Conservation (phyloP, 1,140 invertebrate genomes). For the Maniola jurtina region DNA sequence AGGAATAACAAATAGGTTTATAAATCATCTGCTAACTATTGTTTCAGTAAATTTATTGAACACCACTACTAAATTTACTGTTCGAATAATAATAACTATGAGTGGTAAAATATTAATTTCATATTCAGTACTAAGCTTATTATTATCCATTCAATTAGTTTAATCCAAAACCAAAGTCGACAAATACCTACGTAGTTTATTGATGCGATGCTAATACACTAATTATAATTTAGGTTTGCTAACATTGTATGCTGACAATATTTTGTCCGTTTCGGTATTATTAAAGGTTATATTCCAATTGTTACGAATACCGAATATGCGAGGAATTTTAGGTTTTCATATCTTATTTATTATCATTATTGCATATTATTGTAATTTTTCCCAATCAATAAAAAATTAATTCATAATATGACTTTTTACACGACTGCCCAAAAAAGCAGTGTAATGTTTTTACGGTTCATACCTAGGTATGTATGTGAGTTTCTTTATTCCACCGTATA, state of each 20-base stretch:
- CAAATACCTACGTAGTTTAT: background rate
- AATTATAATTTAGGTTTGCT: constrained; percentile 4
- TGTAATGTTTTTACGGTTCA: too few relatives aligned
- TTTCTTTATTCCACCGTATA: too few relatives aligned
- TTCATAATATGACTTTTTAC: too few relatives aligned
- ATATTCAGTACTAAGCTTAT: background rate
- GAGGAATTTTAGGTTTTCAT: too few relatives aligned
- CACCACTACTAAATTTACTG: background rate
- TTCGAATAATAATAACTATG: constrained; percentile 1
- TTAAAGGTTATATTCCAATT: too few relatives aligned
- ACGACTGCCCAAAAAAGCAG: too few relatives aligned
- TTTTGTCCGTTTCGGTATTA: background rate
- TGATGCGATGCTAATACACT: background rate
- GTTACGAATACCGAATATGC: too few relatives aligned
- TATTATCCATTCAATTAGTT: constrained; percentile 13
- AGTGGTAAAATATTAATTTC: constrained; percentile 2
- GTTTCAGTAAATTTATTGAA: constrained; percentile 14
- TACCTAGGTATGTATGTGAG: too few relatives aligned
- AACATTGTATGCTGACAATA: background rate
- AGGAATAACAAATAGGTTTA: constrained; percentile 2
- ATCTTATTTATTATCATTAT: too few relatives aligned
- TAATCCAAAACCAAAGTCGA: constrained; percentile 2
- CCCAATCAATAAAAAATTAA: too few relatives aligned
- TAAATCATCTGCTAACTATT: constrained; percentile 10
- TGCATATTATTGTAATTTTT: too few relatives aligned